These are phyloP conservation scores for Gari tellinella DNA, from an alignment of 2,888 invertebrate species.

Conservation along the genomic window DNA sequence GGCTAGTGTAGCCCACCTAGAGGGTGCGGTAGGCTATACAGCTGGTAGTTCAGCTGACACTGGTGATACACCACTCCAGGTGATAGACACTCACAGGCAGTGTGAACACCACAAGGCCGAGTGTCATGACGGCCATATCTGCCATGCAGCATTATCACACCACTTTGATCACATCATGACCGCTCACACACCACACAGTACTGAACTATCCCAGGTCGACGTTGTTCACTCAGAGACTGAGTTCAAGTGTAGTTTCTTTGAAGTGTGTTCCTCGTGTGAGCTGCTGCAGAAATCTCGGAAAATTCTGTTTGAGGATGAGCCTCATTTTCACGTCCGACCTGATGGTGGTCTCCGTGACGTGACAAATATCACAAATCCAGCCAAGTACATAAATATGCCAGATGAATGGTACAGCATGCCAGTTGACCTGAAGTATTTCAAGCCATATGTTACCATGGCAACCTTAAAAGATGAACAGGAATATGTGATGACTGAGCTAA, in stretches of 20 bases:
- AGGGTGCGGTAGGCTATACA: not conserved
- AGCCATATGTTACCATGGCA: conserved; percentile 75
- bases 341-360: conserved; percentile 56
- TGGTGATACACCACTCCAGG: not conserved
- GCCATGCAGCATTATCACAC: conserved; percentile 47
- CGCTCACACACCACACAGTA: conserved; percentile 43
- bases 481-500: conserved; percentile 75
- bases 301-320: conserved; percentile 75
- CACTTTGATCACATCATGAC: conserved; percentile 60
- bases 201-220: conserved; percentile 21
- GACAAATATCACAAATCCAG: conserved; percentile 68
- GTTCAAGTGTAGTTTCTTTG: conserved; percentile 47
- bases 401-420: conserved; percentile 79
- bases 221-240: conserved; percentile 34
- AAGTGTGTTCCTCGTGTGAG: conserved; percentile 66
- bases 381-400: conserved; percentile 75
- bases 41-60: not conserved
- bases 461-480: conserved; percentile 78
- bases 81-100: no score
- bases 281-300: conserved; percentile 66
- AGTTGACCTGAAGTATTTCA: conserved; percentile 76
- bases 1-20: not conserved
- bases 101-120: no score
- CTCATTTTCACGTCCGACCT: conserved; percentile 49
- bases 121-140: conserved; percentile 48